Conservation (phyloP, 2,888 invertebrate species). For the Drosophila paracracens region DNA sequence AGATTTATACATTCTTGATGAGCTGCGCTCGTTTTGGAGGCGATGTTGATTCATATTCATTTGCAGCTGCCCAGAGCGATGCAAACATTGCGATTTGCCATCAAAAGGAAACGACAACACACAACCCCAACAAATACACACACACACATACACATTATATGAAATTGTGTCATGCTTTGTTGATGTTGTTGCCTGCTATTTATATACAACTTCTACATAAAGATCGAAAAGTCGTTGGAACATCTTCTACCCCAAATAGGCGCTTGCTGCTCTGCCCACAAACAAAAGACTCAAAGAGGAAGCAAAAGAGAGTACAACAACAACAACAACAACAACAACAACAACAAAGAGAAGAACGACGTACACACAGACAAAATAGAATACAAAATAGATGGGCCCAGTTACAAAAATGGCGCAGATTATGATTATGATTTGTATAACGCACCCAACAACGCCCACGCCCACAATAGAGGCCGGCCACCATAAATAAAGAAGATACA, state of each 20-base stretch:
- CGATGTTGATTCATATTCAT: constrained; percentile 49
- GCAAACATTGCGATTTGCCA: constrained; percentile 66
- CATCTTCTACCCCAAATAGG: constrained; percentile 39
- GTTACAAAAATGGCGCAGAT: constrained; percentile 53
- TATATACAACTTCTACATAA: constrained; percentile 41
- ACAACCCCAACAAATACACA: constrained; percentile 16
- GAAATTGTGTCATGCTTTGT: constrained; percentile 67
- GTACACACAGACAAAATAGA: neutral
- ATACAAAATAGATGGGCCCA: constrained; percentile 25
- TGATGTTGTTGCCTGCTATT: constrained; percentile 36
- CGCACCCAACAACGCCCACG: constrained; percentile 30
- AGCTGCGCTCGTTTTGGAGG: constrained; percentile 22
- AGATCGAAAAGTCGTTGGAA: constrained; percentile 59
- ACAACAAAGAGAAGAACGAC: constrained; percentile 10
- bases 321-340: neutral
- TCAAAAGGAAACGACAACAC: constrained; percentile 26
- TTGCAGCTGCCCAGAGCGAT: constrained; percentile 52
- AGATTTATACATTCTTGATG: constrained; percentile 44
- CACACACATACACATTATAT: neutral
- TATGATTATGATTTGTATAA: constrained; percentile 52
- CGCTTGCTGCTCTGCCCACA: constrained; percentile 36
- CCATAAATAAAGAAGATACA: constrained; percentile 22
- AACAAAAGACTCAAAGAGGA: constrained; percentile 9
- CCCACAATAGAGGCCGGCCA: constrained; percentile 20
- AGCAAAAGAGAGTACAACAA: neutral